Evolutionary conservation across 2,797 vertebrate species (phyloP).

Genomic region (Pantherophis vulpinus): DNA sequence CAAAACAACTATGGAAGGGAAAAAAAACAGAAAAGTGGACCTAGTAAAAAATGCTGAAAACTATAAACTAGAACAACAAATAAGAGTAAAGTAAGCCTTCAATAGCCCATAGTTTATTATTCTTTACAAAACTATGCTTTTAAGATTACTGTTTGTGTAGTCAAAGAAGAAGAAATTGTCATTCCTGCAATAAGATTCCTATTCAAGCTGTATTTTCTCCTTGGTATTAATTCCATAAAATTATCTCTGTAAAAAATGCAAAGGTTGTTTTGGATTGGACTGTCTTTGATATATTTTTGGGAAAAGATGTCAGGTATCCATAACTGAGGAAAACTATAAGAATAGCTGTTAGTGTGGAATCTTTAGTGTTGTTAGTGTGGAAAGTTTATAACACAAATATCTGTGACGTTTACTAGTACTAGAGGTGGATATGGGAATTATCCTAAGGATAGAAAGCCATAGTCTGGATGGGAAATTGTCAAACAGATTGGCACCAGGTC

Average conservation of each 20-base stretch:
- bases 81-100: conserved; percentile 25
- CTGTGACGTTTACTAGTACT: background rate
- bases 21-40: background rate
- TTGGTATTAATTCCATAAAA: background rate
- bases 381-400: background rate
- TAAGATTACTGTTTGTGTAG: background rate
- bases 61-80: background rate
- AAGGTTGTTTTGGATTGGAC: background rate
- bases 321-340: background rate
- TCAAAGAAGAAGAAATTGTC: background rate
- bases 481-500: background rate
- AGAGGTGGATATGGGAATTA: background rate
- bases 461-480: background rate
- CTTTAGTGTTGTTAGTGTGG: background rate
- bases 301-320: background rate
- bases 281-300: background rate
- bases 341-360: background rate
- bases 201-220: background rate
- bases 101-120: background rate
- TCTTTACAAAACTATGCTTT: background rate
- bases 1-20: conserved; percentile 45
- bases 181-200: background rate
- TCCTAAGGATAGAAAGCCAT: background rate
- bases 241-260: background rate
- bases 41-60: background rate